A percentile compares a stretch with the other conserved stretches of the same genome.
Evolutionary conservation across 1,140 invertebrate genomes (phyloP).

Genomic region (Eciton burchellii): DNA sequence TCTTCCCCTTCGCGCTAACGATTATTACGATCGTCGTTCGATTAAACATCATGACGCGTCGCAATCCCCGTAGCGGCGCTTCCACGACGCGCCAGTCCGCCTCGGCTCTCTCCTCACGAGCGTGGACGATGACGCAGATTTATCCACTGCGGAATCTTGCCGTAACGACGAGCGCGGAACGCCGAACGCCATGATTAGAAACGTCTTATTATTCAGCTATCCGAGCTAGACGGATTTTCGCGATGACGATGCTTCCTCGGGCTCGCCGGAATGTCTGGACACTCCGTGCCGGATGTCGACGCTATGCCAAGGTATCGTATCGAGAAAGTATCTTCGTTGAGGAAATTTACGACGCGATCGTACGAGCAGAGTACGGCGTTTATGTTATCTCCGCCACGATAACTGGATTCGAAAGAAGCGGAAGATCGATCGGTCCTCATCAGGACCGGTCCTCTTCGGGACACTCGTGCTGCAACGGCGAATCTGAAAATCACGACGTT

Average conservation of each 20-base stretch:
- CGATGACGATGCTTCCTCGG: slow-evolving; percentile 56
- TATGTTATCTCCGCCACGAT: too few relatives aligned
- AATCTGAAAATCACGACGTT: slow-evolving; percentile 21
- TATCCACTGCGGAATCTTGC: slow-evolving; percentile 37
- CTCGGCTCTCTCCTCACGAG: not conserved
- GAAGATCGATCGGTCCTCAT: too few relatives aligned
- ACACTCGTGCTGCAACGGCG: not conserved
- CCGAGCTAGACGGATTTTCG: slow-evolving; percentile 43
- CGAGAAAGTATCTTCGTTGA: slow-evolving; percentile 7
- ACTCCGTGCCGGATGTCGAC: not conserved
- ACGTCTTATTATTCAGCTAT: slow-evolving; percentile 42
- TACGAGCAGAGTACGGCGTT: too few relatives aligned
- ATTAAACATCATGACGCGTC: slow-evolving; percentile 62
- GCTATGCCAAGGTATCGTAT: too few relatives aligned
- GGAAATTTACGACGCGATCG: not conserved
- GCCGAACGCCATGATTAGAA: slow-evolving; percentile 36
- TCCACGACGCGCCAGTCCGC: slow-evolving; percentile 35
- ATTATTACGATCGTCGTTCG: slow-evolving; percentile 60
- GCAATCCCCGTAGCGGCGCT: slow-evolving; percentile 43
- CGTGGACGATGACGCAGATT: slow-evolving; percentile 53
- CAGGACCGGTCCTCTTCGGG: not conserved
- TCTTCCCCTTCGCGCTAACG: slow-evolving; percentile 52
- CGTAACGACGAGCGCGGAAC: slow-evolving; percentile 7
- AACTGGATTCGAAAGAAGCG: too few relatives aligned
- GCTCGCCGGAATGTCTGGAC: slow-evolving; percentile 38